A percentile compares a stretch with the other conserved stretches of the same genome.
phyloP scores from a whole-genome alignment of 1,140 invertebrate species.

The Parapsyche elsis region DNA sequence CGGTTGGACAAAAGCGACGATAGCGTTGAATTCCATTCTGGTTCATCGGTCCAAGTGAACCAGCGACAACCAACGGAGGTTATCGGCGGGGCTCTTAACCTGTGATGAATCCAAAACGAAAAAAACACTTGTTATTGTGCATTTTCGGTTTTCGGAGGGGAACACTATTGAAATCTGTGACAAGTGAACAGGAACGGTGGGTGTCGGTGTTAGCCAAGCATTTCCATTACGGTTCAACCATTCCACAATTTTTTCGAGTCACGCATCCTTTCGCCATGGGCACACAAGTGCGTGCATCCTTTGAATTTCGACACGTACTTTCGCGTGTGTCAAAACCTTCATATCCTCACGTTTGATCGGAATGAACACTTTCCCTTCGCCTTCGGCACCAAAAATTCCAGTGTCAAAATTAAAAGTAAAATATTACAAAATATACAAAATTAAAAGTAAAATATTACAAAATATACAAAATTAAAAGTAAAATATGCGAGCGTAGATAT shows the following conservation, averaged over 20 bases:
- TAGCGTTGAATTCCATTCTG: slow-evolving; percentile 13
- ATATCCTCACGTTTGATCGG: slow-evolving; percentile 17
- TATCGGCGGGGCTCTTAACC: not conserved
- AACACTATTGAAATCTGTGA: too few relatives aligned
- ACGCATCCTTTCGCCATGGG: not conserved
- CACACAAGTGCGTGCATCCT: not conserved
- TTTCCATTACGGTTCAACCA: too few relatives aligned
- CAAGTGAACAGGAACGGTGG: too few relatives aligned
- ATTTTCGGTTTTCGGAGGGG: too few relatives aligned
- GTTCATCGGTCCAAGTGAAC: slow-evolving; percentile 1
- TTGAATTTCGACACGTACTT: not conserved
- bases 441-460: too few relatives aligned
- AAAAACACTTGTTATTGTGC: too few relatives aligned
- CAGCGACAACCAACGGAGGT: not conserved
- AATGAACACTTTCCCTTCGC: not conserved
- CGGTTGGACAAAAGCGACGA: not conserved
- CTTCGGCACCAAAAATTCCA: slow-evolving; percentile 1
- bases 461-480: too few relatives aligned
- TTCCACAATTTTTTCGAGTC: not conserved
- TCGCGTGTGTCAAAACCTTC: not conserved
- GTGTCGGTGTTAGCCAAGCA: too few relatives aligned
- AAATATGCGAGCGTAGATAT: too few relatives aligned
- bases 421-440: too few relatives aligned
- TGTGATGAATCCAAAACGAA: not conserved
- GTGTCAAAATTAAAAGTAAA: too few relatives aligned